Percentiles rank a stretch among this genome's conserved stretches.
phyloP scores from a whole-genome alignment of 2,888 invertebrate species.

The Heteropelma amictum region DNA sequence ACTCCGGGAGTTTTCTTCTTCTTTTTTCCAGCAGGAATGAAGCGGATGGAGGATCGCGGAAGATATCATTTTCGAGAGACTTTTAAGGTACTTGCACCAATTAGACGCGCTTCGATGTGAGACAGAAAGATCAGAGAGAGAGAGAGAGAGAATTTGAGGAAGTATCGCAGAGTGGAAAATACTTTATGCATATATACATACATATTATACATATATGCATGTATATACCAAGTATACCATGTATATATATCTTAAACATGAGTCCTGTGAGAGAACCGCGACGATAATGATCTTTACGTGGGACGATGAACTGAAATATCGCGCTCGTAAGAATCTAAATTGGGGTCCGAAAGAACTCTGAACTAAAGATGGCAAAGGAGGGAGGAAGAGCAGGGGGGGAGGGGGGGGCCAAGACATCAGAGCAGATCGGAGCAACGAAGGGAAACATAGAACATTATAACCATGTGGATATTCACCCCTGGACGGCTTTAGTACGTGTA shows the following conservation, averaged over 20 bases:
- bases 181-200: background rate
- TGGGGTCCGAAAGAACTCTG: conserved; percentile 65
- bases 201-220: background rate
- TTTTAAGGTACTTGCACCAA: conserved; percentile 49
- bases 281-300: conserved; percentile 70
- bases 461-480: conserved; percentile 48
- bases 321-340: conserved; percentile 76
- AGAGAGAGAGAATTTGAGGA: conserved; percentile 62
- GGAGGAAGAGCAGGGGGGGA: background rate
- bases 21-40: background rate
- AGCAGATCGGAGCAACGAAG: conserved; percentile 39
- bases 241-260: conserved; percentile 18
- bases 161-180: conserved; percentile 46
- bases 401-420: conserved; percentile 57
- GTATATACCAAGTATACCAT: background rate
- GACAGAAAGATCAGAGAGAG: conserved; percentile 15
- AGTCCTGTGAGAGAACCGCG: conserved; percentile 55
- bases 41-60: background rate
- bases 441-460: conserved; percentile 46
- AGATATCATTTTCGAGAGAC: conserved; percentile 35
- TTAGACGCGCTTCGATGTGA: conserved; percentile 26
- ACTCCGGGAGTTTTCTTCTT: background rate
- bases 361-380: conserved; percentile 55
- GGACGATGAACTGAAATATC: conserved; percentile 72
- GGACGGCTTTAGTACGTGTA: conserved; percentile 22